A percentile compares a stretch with the other conserved stretches of the same genome.
phyloP scores from a whole-genome alignment of 2,888 invertebrate species.

The Zygaena filipendulae region DNA sequence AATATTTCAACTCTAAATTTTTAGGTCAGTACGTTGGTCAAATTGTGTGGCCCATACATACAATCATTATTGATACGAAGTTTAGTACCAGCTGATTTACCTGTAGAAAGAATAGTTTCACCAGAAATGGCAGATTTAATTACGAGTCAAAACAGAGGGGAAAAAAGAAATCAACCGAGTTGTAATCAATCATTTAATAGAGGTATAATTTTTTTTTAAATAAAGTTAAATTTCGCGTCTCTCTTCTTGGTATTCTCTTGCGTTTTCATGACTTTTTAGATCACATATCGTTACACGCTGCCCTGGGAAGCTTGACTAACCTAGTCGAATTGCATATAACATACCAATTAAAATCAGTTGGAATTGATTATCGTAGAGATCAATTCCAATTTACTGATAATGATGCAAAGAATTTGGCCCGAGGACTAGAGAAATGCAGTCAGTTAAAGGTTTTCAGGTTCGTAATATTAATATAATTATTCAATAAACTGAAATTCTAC shows the following conservation, averaged over 20 bases:
- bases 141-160: constrained; percentile 45
- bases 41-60: constrained; percentile 53
- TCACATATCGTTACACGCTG: constrained; percentile 59
- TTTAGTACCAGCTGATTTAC: constrained; percentile 50
- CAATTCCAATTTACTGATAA: constrained; percentile 62
- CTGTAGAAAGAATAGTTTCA: constrained; percentile 45
- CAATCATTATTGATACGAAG: constrained; percentile 45
- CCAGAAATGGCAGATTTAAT: constrained; percentile 55
- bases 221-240: neutral
- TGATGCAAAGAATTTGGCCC: constrained; percentile 51
- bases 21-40: constrained; percentile 48
- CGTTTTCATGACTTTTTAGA: too few relatives aligned
- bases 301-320: constrained; percentile 49
- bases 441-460: constrained; percentile 46
- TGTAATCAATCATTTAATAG: constrained; percentile 31
- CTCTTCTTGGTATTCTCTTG: too few relatives aligned
- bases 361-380: constrained; percentile 47
- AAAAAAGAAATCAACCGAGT: too few relatives aligned
- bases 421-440: constrained; percentile 48
- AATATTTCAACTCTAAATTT: too few relatives aligned
- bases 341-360: constrained; percentile 42
- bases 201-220: too few relatives aligned
- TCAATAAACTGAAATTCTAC: too few relatives aligned
- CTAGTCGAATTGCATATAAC: constrained; percentile 52
- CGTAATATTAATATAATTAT: too few relatives aligned